Conservation (phyloP, 2,797 vertebrate species). For the Synanceia verrucosa region DNA sequence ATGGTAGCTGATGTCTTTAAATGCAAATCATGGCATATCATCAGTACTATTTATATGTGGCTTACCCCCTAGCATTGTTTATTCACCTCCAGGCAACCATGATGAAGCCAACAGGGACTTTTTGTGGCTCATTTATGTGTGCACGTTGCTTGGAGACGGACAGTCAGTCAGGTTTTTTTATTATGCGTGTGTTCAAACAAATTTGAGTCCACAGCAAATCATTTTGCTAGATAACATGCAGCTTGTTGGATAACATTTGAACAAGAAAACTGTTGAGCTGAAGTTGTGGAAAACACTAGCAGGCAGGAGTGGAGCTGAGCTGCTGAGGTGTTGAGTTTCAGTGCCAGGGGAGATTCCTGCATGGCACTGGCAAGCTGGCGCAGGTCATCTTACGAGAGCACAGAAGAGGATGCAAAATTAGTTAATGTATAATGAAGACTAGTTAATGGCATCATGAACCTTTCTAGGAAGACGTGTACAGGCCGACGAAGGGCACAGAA, state of each 20-base stretch:
- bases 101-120: constrained; percentile 28
- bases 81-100: constrained; percentile 50
- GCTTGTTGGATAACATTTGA: neutral
- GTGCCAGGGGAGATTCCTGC: constrained; percentile 81
- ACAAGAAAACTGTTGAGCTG: constrained; percentile 8
- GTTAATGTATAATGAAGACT: constrained; percentile 28
- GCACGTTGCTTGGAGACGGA: constrained; percentile 33
- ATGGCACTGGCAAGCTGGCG: constrained; percentile 55
- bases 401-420: constrained; percentile 13
- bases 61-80: constrained; percentile 47
- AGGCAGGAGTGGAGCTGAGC: constrained; percentile 46
- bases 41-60: constrained; percentile 62
- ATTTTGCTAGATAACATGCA: neutral
- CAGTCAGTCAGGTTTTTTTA: constrained; percentile 10
- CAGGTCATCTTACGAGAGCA: constrained; percentile 73
- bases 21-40: constrained; percentile 53
- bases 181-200: neutral
- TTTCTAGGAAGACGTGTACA: neutral
- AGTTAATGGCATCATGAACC: neutral
- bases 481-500: neutral
- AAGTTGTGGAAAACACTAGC: constrained; percentile 12
- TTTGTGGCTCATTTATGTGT: constrained; percentile 20
- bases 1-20: constrained; percentile 31
- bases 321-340: constrained; percentile 77
- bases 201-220: neutral